Percentiles rank a stretch among this genome's conserved stretches.
phyloP scores from a whole-genome alignment of 92 coral and sea anemone genomes.

The Epizoanthus fatuus region DNA sequence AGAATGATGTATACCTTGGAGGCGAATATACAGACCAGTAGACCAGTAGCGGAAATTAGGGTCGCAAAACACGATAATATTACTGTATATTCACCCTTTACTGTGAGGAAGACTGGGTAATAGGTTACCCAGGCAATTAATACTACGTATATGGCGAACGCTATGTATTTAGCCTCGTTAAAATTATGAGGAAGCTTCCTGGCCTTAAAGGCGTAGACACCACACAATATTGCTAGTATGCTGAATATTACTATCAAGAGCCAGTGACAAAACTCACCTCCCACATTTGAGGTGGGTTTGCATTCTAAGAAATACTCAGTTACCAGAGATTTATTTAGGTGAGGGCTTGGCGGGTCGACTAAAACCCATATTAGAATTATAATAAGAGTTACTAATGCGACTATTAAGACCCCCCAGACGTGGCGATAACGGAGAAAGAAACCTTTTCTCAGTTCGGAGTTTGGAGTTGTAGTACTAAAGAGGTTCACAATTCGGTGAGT shows the following conservation, averaged over 20 bases:
- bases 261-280: conserved; percentile 76
- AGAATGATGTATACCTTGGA: conserved; percentile 85
- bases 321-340: conserved; percentile 67
- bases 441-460: conserved; percentile 64
- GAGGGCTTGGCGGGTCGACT: conserved; percentile 70
- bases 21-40: conserved; percentile 81
- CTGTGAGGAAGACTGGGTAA: conserved; percentile 78
- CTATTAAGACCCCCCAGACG: conserved; percentile 55
- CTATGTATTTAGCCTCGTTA: conserved; percentile 90
- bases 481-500: conserved; percentile 79
- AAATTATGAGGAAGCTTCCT: conserved; percentile 88
- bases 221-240: conserved; percentile 65
- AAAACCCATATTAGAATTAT: conserved; percentile 72
- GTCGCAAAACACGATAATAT: conserved; percentile 79
- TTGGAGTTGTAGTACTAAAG: conserved; percentile 72
- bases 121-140: conserved; percentile 83
- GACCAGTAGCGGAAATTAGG: conserved; percentile 80
- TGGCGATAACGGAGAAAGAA: conserved; percentile 65
- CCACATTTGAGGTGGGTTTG: conserved; percentile 37
- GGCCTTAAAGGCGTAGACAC: conserved; percentile 84
- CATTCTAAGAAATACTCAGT: conserved; percentile 62
- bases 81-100: conserved; percentile 75
- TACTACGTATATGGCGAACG: conserved; percentile 77
- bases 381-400: conserved; percentile 45
- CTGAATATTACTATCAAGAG: conserved; percentile 69